Percentiles rank a stretch among this genome's conserved stretches.
These are phyloP conservation scores for Thermophis baileyi DNA, from an alignment of 2,113 vertebrate species.

Conservation along the genomic window DNA sequence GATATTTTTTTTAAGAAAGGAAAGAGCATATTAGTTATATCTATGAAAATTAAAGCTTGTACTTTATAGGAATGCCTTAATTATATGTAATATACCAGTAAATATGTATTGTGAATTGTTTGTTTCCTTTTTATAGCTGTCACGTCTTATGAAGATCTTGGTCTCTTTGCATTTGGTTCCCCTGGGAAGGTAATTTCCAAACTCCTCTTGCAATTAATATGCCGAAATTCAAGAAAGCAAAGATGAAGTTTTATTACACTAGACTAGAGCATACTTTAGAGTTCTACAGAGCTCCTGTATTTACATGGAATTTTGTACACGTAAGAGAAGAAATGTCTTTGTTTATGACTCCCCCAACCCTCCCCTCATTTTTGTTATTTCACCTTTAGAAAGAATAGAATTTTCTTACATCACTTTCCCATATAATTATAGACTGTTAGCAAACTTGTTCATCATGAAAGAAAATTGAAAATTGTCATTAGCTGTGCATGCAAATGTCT, in stretches of 20 bases:
- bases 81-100: not conserved
- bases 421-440: not conserved
- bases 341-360: not conserved
- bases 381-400: not conserved
- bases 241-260: not conserved
- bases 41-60: not conserved
- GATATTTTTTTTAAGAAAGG: not conserved
- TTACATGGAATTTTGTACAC: not conserved
- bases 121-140: constrained; percentile 73
- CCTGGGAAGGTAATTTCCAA: constrained; percentile 79
- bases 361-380: not conserved
- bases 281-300: not conserved
- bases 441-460: not conserved
- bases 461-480: not conserved
- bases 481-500: not conserved
- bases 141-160: constrained; percentile 90
- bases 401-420: not conserved
- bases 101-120: constrained; percentile 19
- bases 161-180: constrained; percentile 82
- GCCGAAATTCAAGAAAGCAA: not conserved
- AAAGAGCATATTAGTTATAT: not conserved
- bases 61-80: not conserved
- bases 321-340: not conserved
- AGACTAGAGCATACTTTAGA: not conserved
- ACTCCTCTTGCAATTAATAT: not conserved